Conservation (phyloP, 2,888 invertebrate genomes). For the Tenthredo mesomela region DNA sequence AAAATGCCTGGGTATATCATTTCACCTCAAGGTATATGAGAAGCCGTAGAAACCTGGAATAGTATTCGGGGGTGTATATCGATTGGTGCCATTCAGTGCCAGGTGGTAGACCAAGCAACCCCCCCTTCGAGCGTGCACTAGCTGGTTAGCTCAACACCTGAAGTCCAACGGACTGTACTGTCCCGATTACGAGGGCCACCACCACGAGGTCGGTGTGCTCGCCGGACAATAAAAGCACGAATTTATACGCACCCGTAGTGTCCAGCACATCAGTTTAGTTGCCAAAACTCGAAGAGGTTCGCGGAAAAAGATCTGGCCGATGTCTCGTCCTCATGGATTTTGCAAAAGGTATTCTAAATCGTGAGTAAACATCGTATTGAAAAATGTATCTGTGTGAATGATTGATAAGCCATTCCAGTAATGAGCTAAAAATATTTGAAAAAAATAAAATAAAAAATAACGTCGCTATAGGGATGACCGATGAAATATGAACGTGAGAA, state of each 20-base stretch:
- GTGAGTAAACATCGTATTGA: constrained; percentile 18
- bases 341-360: constrained; percentile 2
- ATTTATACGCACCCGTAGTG: constrained; percentile 21
- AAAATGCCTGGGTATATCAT: neutral
- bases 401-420: neutral
- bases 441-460: neutral
- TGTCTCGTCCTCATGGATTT: constrained; percentile 33
- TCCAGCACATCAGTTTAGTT: neutral
- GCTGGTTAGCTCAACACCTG: constrained; percentile 43
- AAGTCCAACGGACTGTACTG: constrained; percentile 27
- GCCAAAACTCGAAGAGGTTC: neutral
- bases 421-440: neutral
- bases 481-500: neutral
- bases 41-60: constrained; percentile 36
- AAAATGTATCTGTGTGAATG: neutral
- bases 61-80: constrained; percentile 65
- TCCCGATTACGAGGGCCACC: constrained; percentile 43
- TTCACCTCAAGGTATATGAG: constrained; percentile 14
- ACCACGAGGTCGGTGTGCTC: constrained; percentile 49
- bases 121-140: constrained; percentile 48
- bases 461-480: no score
- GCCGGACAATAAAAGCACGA: neutral
- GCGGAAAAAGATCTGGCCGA: neutral
- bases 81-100: constrained; percentile 76
- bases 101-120: constrained; percentile 64